Conservation (phyloP, 30 jellyfish, hydroid and myxozoan species). For the Pelagia noctiluca region DNA sequence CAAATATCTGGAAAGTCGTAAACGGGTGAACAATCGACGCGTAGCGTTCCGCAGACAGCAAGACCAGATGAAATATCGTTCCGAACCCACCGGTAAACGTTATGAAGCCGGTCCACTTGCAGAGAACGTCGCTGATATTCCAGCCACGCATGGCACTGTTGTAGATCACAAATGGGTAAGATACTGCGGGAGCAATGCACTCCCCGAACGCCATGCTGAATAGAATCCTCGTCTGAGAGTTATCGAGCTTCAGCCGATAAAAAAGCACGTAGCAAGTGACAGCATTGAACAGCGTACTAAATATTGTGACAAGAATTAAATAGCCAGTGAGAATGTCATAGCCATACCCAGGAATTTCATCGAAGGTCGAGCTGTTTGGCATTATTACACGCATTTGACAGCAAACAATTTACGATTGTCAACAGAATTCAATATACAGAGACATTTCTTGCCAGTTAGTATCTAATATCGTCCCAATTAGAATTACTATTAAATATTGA, state of each 20-base stretch:
- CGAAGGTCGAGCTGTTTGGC: too few species aligned
- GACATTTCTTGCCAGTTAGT: too few species aligned
- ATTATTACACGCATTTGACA: too few species aligned
- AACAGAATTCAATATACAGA: too few species aligned
- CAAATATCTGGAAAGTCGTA: neutral
- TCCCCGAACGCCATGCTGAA: constrained; percentile 47
- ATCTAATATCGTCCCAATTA: too few species aligned
- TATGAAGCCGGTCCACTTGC: constrained; percentile 39
- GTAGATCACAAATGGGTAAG: constrained; percentile 28
- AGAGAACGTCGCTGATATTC: constrained; percentile 11
- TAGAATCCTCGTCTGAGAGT: constrained; percentile 26
- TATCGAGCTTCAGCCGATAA: neutral
- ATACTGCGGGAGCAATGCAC: constrained; percentile 4
- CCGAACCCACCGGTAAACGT: constrained; percentile 44
- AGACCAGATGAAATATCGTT: constrained; percentile 38
- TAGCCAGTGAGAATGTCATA: neutral
- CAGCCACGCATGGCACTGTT: constrained; percentile 18
- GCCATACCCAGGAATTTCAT: neutral
- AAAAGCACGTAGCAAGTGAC: constrained; percentile 23
- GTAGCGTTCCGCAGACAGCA: constrained; percentile 48
- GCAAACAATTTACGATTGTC: too few species aligned
- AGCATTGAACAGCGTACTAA: neutral
- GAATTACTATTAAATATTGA: too few species aligned
- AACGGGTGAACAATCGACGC: constrained; percentile 51
- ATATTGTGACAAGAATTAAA: neutral